These are phyloP conservation scores for Dichetophora obliterata DNA, from an alignment of 2,888 invertebrate genomes.

Conservation along the genomic window DNA sequence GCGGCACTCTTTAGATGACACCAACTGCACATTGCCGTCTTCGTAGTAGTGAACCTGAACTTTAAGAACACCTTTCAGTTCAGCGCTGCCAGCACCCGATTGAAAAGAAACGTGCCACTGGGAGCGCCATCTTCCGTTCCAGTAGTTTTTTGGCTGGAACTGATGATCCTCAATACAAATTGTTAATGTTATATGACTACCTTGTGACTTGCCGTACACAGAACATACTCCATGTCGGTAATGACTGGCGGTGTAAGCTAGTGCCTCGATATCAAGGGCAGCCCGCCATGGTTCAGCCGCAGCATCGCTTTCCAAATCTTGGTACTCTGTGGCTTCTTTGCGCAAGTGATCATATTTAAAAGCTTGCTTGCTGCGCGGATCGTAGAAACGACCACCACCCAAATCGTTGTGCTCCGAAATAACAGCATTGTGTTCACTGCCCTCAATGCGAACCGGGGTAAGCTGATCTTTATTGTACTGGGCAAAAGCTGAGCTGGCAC, in stretches of 20 bases:
- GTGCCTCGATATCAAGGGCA: slow-evolving; percentile 90
- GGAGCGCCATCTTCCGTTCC: slow-evolving; percentile 99
- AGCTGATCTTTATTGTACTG: slow-evolving; percentile 99
- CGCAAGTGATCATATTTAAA: slow-evolving; percentile 98
- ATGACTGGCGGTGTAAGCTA: slow-evolving; percentile 91
- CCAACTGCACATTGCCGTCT: slow-evolving; percentile 99
- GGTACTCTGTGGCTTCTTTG: slow-evolving; percentile 95
- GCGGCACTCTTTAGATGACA: slow-evolving; percentile 96
- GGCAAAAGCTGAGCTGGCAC: slow-evolving; percentile 95
- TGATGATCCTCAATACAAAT: slow-evolving; percentile 99
- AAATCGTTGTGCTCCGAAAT: slow-evolving; percentile 98
- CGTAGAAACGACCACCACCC: slow-evolving; percentile 88
- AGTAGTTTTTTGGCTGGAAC: slow-evolving; percentile 95
- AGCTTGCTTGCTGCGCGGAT: slow-evolving; percentile 93
- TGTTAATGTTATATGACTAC: slow-evolving; percentile 83
- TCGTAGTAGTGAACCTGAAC: slow-evolving; percentile 98
- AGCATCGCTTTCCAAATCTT: slow-evolving; percentile 79
- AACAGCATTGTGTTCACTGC: slow-evolving; percentile 88
- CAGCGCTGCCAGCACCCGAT: slow-evolving; percentile 78
- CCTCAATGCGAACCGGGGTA: slow-evolving; percentile 95
- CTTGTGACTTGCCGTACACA: slow-evolving; percentile 73
- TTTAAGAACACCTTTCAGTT: slow-evolving; percentile 88
- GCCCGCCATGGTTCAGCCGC: slow-evolving; percentile 89
- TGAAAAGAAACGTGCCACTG: slow-evolving; percentile 92
- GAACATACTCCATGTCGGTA: slow-evolving; percentile 91